These are phyloP conservation scores for Meloidogyne exigua DNA, from an alignment of 1,140 invertebrate species.

Conservation along the genomic window DNA sequence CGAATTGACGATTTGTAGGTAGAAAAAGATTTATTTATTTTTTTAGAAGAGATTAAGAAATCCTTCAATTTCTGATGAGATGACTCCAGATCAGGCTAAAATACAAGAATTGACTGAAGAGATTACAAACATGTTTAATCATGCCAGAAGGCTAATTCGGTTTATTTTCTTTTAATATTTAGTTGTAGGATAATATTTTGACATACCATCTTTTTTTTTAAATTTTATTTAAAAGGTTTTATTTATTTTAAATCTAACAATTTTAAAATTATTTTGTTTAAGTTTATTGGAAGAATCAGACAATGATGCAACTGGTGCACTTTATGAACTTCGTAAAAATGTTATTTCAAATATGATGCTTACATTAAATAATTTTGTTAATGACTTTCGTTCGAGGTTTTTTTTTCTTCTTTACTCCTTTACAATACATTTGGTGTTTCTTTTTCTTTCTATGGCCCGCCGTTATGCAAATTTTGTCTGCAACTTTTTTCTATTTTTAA, in stretches of 20 bases:
- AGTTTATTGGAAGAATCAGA: constrained; percentile 44
- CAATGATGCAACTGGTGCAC: constrained; percentile 13
- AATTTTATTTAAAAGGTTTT: no score
- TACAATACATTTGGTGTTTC: no score
- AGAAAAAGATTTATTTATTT: background rate
- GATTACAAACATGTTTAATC: constrained; percentile 45
- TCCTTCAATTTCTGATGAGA: constrained; percentile 47
- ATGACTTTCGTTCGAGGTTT: constrained; percentile 63
- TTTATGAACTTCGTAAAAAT: constrained; percentile 61
- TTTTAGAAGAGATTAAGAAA: constrained; percentile 33
- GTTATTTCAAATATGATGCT: constrained; percentile 65
- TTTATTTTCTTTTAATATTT: constrained; percentile 18
- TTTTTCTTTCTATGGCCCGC: no score
- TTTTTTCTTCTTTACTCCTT: no score
- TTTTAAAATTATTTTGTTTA: constrained; percentile 7
- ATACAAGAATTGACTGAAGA: constrained; percentile 50
- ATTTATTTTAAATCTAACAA: no score
- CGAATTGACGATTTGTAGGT: no score
- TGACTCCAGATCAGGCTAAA: constrained; percentile 36
- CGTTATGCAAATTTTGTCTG: no score
- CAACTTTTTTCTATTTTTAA: no score
- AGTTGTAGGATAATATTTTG: no score
- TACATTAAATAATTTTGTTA: constrained; percentile 66
- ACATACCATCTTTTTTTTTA: no score
- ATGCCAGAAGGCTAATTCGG: constrained; percentile 41